Conservation (phyloP, 2,797 vertebrate genomes). For the Gymnodraco acuticeps region DNA sequence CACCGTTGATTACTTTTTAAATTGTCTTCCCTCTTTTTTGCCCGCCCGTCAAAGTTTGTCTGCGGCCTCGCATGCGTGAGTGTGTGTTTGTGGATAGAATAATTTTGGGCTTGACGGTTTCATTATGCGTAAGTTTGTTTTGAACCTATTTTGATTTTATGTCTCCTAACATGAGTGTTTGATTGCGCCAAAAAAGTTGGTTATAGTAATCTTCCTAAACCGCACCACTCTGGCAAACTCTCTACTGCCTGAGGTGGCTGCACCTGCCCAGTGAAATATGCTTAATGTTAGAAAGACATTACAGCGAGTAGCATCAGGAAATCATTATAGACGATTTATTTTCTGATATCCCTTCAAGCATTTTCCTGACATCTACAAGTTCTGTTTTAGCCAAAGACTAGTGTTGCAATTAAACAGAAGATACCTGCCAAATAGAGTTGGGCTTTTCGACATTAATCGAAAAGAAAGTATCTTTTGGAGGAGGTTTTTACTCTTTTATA, state of each 20-base stretch:
- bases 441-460: neutral
- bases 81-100: conserved; percentile 22
- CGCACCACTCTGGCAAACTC: conserved; percentile 39
- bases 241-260: conserved; percentile 26
- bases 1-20: conserved; percentile 65
- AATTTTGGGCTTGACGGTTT: conserved; percentile 16
- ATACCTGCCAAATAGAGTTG: neutral
- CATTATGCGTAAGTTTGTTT: conserved; percentile 33
- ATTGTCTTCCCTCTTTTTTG: neutral
- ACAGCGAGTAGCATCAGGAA: neutral
- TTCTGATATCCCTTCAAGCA: neutral
- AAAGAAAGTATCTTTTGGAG: neutral
- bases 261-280: conserved; percentile 49
- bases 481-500: neutral
- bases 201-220: conserved; percentile 47
- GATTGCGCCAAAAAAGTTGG: conserved; percentile 30
- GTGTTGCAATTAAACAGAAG: neutral
- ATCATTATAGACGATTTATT: conserved; percentile 9
- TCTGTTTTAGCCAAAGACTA: neutral
- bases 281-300: neutral
- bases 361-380: neutral
- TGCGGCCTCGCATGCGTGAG: neutral
- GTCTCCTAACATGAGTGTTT: conserved; percentile 37
- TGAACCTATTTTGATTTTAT: conserved; percentile 25
- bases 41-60: neutral